A percentile compares a stretch with the other conserved stretches of the same genome.
These are phyloP conservation scores for Nycticorax nycticorax DNA, from an alignment of 2,113 vertebrate genomes.

Conservation along the genomic window DNA sequence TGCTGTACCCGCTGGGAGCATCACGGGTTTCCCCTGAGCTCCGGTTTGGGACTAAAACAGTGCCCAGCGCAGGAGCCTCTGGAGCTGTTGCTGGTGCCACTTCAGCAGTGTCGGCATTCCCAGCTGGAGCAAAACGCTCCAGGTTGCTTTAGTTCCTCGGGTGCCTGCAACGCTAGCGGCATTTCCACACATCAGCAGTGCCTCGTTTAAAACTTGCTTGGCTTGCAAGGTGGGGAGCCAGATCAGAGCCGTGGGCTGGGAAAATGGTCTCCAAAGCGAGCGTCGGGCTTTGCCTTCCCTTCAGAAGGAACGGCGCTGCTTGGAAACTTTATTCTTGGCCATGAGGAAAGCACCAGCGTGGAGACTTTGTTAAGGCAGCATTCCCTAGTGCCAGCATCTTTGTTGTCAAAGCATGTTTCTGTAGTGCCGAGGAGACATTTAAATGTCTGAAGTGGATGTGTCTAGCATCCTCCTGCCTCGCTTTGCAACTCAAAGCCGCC, in stretches of 20 bases:
- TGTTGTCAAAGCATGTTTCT: not conserved
- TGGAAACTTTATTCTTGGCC: not conserved
- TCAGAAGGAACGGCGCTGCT: not conserved
- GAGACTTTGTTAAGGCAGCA: not conserved
- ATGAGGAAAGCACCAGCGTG: not conserved
- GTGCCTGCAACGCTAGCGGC: not conserved
- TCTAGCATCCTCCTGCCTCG: not conserved
- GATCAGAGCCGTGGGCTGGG: not conserved
- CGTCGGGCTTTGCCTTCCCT: not conserved
- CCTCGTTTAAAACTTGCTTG: not conserved
- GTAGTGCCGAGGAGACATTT: not conserved
- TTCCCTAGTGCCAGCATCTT: not conserved
- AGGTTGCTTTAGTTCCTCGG: not conserved
- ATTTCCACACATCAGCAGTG: not conserved
- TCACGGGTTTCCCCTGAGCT: not conserved
- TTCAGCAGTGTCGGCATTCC: not conserved
- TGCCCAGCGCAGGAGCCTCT: not conserved
- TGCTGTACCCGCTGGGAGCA: not conserved
- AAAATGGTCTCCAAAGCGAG: not conserved
- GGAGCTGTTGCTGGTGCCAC: not conserved
- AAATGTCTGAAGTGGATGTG: not conserved
- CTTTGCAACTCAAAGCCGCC: not conserved
- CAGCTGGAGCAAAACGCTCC: not conserved
- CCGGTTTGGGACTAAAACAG: not conserved
- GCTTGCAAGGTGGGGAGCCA: not conserved